These are phyloP conservation scores for Megalopta genalis DNA, from an alignment of 1,140 invertebrate genomes.

Conservation along the genomic window DNA sequence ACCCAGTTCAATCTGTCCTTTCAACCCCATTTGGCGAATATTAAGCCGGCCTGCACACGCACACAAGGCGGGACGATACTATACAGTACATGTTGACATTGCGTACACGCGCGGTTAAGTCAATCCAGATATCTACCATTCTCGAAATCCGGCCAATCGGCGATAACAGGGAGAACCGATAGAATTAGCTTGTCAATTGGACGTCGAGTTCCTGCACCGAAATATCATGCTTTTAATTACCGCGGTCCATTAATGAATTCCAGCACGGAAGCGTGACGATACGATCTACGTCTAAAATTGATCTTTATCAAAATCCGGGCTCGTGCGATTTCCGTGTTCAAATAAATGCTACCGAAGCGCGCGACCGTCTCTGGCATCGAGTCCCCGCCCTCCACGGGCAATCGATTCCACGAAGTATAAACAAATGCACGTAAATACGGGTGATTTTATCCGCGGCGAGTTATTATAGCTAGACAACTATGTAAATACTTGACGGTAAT, in stretches of 20 bases:
- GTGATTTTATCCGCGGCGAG: neutral
- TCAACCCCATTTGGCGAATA: slow-evolving; percentile 41
- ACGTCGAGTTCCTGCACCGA: neutral
- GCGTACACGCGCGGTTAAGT: slow-evolving; percentile 48
- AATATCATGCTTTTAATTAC: slow-evolving; percentile 14
- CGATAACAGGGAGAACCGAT: slow-evolving; percentile 32
- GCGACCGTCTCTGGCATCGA: no score
- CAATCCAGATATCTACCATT: slow-evolving; percentile 49
- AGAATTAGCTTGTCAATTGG: slow-evolving; percentile 37
- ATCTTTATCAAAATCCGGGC: no score
- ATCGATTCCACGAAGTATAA: neutral
- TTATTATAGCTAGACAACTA: neutral
- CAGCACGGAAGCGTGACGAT: neutral
- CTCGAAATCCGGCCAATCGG: slow-evolving; percentile 44
- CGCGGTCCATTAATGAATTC: neutral
- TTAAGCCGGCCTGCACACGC: slow-evolving; percentile 37
- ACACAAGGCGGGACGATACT: slow-evolving; percentile 20
- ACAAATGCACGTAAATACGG: neutral
- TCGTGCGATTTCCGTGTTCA: no score
- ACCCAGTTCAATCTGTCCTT: slow-evolving; percentile 31
- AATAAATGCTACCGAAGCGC: no score
- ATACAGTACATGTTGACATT: slow-evolving; percentile 48
- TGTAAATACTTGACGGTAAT: neutral
- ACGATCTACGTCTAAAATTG: no score
- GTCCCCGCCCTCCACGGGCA: no score